phyloP scores from a whole-genome alignment of 2,113 vertebrate species.

The Labeo catla region DNA sequence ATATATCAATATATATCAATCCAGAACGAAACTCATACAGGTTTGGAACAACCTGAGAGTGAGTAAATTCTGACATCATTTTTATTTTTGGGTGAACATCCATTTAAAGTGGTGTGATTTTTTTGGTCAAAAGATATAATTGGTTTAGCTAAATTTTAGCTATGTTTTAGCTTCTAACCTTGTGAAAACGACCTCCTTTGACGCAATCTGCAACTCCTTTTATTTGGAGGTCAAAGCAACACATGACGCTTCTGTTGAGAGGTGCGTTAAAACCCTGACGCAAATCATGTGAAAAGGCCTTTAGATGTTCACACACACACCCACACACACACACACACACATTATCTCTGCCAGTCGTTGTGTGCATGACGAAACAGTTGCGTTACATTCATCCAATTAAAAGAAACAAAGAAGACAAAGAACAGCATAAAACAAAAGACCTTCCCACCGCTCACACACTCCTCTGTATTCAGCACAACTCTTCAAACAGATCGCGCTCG shows the following conservation, averaged over 20 bases:
- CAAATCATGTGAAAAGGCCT: not conserved
- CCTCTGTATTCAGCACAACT: not conserved
- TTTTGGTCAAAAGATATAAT: not conserved
- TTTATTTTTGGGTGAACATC: not conserved
- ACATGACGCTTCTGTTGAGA: not conserved
- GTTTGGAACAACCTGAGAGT: no score
- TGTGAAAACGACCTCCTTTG: not conserved
- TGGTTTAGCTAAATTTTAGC: not conserved
- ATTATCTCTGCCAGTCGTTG: constrained; percentile 3
- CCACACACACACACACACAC: constrained; percentile 17
- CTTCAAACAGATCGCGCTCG: not conserved
- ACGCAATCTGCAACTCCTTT: not conserved
- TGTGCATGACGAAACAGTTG: constrained; percentile 13
- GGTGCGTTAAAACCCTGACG: not conserved
- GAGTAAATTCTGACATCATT: not conserved
- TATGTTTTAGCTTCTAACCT: not conserved
- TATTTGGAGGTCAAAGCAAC: not conserved
- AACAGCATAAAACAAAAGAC: constrained; percentile 26
- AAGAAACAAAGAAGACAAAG: constrained; percentile 26
- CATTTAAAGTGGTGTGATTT: no score
- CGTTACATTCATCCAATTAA: constrained; percentile 10
- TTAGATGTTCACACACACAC: not conserved
- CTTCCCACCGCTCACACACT: not conserved
- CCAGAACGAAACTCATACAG: no score
- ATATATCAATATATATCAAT: no score